phyloP scores from a whole-genome alignment of 1,140 invertebrate genomes.

The Caenorhabditis remanei region DNA sequence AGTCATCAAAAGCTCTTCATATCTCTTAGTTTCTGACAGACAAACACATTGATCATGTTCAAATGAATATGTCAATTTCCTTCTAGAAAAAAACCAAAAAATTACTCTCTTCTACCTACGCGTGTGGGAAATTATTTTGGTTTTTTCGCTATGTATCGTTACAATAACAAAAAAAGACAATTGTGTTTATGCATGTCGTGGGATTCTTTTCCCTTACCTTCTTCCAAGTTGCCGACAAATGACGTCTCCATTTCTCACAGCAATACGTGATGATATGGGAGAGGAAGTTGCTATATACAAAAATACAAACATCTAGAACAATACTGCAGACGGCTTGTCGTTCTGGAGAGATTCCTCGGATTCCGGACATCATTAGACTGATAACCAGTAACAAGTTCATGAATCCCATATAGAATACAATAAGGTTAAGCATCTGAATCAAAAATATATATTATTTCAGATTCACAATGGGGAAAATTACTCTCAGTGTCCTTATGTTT shows the following conservation, averaged over 20 bases:
- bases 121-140: neutral
- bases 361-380: neutral
- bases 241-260: slow-evolving; percentile 25
- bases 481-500: neutral
- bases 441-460: neutral
- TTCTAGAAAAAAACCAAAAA: neutral
- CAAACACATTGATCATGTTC: neutral
- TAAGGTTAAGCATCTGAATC: neutral
- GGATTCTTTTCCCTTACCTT: neutral
- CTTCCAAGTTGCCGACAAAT: neutral
- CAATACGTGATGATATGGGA: neutral
- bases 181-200: neutral
- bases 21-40: neutral
- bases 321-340: slow-evolving; percentile 7
- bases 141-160: neutral
- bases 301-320: neutral
- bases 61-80: neutral
- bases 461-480: neutral
- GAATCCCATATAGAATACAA: slow-evolving; percentile 3
- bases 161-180: neutral
- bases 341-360: neutral
- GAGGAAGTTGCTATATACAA: neutral
- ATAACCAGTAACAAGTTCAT: neutral
- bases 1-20: neutral
- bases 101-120: neutral